A percentile compares a stretch with the other conserved stretches of the same genome.
phyloP scores from a whole-genome alignment of 1,140 invertebrate species.

The Copidosoma floridanum region DNA sequence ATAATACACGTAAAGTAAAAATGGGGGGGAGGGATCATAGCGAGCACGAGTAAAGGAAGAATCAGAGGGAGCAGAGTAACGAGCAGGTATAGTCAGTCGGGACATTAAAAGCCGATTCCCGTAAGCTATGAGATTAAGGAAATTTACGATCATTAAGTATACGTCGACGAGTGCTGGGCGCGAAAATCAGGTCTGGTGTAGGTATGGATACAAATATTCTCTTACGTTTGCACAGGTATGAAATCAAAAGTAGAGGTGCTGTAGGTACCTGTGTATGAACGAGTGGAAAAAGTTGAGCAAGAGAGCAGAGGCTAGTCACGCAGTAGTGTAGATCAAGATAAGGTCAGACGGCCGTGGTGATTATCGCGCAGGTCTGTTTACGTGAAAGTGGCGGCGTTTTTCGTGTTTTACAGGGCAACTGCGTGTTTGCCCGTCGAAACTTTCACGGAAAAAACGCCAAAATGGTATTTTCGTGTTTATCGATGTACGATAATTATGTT shows the following conservation, averaged over 20 bases:
- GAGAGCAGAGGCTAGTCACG: slow-evolving; percentile 14
- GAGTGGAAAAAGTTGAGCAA: slow-evolving; percentile 11
- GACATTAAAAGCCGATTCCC: slow-evolving; percentile 8
- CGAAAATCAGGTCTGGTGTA: too few species aligned
- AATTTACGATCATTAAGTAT: slow-evolving; percentile 15
- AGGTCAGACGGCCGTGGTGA: slow-evolving; percentile 34
- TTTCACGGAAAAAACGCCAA: slow-evolving; percentile 19
- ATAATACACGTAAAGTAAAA: too few species aligned
- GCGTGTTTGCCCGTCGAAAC: too few species aligned
- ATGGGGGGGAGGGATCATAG: too few species aligned
- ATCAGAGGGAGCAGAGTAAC: too few species aligned
- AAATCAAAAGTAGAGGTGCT: not conserved
- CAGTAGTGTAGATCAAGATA: slow-evolving; percentile 39
- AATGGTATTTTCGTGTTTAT: slow-evolving; percentile 20
- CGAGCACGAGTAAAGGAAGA: too few species aligned
- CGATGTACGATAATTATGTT: slow-evolving; percentile 26
- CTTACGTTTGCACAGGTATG: not conserved
- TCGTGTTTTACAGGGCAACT: too few species aligned
- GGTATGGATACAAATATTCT: not conserved
- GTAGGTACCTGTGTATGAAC: too few species aligned
- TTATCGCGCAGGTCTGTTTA: slow-evolving; percentile 3
- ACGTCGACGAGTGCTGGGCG: too few species aligned
- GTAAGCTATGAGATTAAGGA: slow-evolving; percentile 3
- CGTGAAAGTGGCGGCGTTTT: too few species aligned
- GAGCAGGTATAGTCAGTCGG: not conserved